phyloP scores from a whole-genome alignment of 2,113 vertebrate genomes.

The Puma concolor region DNA sequence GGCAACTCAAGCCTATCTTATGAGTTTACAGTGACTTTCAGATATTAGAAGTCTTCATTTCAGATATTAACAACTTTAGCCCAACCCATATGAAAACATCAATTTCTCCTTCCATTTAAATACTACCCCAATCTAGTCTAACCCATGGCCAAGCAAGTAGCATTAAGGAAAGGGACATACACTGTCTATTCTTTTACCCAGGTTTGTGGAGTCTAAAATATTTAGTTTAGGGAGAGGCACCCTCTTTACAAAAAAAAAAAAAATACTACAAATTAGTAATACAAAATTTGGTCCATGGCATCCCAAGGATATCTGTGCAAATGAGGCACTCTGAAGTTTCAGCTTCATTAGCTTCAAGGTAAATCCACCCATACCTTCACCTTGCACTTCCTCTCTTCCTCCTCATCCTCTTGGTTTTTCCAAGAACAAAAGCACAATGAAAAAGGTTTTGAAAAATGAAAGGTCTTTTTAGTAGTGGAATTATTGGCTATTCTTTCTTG shows the following conservation, averaged over 20 bases:
- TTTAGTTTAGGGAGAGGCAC: background rate
- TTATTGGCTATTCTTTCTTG: background rate
- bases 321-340: background rate
- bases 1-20: background rate
- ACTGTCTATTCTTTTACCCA: background rate
- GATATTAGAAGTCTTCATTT: background rate
- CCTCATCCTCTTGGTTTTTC: background rate
- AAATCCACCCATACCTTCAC: background rate
- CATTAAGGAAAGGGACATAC: background rate
- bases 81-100: background rate
- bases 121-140: background rate
- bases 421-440: background rate
- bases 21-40: background rate
- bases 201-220: background rate
- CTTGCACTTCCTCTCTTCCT: background rate
- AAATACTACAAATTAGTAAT: background rate
- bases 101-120: background rate
- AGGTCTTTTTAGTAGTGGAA: background rate
- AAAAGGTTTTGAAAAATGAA: background rate
- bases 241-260: background rate
- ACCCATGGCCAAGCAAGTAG: background rate
- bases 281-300: background rate
- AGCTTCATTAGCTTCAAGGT: background rate
- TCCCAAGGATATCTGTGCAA: background rate
- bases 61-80: background rate